phyloP scores from a whole-genome alignment of 2,797 vertebrate genomes.

The Pangasius sanitwongsei region DNA sequence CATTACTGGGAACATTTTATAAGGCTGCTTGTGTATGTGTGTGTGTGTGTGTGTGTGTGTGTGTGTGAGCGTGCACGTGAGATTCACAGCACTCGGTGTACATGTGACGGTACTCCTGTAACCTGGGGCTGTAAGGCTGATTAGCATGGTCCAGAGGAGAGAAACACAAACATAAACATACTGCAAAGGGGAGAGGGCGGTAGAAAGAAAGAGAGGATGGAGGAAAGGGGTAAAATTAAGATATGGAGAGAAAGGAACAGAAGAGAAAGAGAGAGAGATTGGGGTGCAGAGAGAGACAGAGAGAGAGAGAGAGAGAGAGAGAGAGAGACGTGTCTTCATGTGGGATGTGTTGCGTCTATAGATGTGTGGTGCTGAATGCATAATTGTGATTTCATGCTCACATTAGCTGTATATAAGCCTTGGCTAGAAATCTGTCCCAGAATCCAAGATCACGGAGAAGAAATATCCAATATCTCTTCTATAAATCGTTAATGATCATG shows the following conservation, averaged over 20 bases:
- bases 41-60: constrained; percentile 34
- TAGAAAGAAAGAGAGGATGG: not conserved
- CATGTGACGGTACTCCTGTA: constrained; percentile 8
- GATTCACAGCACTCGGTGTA: not conserved
- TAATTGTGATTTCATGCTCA: constrained; percentile 28
- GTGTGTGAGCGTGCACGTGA: not conserved
- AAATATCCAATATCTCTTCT: not conserved
- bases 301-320: constrained; percentile 17
- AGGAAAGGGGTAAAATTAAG: not conserved
- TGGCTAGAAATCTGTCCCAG: not conserved
- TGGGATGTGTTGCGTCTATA: constrained; percentile 27
- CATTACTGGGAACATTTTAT: constrained; percentile 42
- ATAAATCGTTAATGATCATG: constrained; percentile 38
- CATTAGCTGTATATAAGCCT: constrained; percentile 11
- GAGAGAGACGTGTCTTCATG: constrained; percentile 19
- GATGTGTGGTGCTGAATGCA: constrained; percentile 40
- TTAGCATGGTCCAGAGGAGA: constrained; percentile 43
- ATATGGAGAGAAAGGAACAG: constrained; percentile 5
- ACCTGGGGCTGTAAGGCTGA: constrained; percentile 39
- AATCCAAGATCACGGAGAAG: not conserved
- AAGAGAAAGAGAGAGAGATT: constrained; percentile 17
- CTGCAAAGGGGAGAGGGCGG: not conserved
- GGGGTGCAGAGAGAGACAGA: constrained; percentile 51
- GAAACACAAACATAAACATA: constrained; percentile 29
- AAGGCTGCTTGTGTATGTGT: constrained; percentile 23